Evolutionary conservation across 92 coral and sea anemone genomes (phyloP).

Genomic region (Porites evermanni): DNA sequence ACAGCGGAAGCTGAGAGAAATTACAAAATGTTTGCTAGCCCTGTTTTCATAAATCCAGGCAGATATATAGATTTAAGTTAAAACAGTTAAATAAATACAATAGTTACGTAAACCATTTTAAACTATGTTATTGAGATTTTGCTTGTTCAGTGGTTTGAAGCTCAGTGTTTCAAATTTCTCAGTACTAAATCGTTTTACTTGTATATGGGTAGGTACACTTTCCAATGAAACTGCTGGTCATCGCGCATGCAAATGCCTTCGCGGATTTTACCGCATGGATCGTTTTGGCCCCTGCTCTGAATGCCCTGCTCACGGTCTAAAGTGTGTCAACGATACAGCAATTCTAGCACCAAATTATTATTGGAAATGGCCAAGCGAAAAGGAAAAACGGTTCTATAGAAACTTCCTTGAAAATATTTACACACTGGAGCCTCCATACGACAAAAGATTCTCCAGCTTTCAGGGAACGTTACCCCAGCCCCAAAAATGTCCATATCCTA

Average conservation of each 20-base stretch:
- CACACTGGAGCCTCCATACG: conserved; percentile 5
- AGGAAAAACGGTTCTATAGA: background rate
- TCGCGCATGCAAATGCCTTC: conserved; percentile 48
- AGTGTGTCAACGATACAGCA: conserved; percentile 51
- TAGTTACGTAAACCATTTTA: too few species aligned
- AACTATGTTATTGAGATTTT: too few species aligned
- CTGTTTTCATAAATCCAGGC: too few species aligned
- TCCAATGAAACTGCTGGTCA: conserved; percentile 44
- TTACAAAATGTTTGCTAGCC: too few species aligned
- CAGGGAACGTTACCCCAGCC: conserved; percentile 42
- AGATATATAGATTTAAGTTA: too few species aligned
- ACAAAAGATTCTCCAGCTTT: conserved; percentile 2
- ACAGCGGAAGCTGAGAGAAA: too few species aligned
- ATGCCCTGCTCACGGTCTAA: conserved; percentile 17
- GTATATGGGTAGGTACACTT: conserved; percentile 7
- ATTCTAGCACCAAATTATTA: conserved; percentile 40
- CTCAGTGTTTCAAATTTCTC: background rate
- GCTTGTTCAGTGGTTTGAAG: too few species aligned
- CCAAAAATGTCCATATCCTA: conserved; percentile 34
- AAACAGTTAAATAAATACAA: too few species aligned
- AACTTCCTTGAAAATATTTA: conserved; percentile 35
- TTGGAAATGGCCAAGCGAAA: conserved; percentile 51
- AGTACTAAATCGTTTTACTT: background rate
- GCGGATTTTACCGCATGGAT: conserved; percentile 8
- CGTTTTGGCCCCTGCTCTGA: conserved; percentile 29